phyloP scores from a whole-genome alignment of 2,113 vertebrate species.

The Microcebus murinus region DNA sequence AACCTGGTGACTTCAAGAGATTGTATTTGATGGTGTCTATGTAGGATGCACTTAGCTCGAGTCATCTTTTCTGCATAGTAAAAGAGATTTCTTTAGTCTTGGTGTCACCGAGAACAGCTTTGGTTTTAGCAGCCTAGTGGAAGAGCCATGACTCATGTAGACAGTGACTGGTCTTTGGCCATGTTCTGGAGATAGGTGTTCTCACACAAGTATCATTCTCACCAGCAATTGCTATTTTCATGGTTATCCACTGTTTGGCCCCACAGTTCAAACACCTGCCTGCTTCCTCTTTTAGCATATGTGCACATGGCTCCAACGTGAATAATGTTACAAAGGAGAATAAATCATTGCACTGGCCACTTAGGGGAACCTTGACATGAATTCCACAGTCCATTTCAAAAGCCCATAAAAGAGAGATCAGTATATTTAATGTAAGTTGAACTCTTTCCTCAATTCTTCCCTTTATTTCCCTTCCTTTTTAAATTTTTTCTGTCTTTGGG shows the following conservation, averaged over 20 bases:
- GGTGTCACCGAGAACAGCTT: neutral
- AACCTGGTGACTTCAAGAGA: neutral
- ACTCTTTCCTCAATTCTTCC: neutral
- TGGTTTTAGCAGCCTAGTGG: neutral
- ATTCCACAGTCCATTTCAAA: no score
- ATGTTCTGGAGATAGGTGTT: neutral
- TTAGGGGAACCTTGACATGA: neutral
- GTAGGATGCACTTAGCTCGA: neutral
- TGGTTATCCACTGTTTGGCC: neutral
- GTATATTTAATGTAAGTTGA: accelerated
- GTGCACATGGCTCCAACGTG: accelerated
- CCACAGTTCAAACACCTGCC: neutral
- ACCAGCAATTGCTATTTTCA: neutral
- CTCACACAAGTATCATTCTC: neutral
- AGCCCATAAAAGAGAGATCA: neutral
- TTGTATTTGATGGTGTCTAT: neutral
- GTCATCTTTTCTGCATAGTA: neutral
- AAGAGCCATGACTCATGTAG: neutral
- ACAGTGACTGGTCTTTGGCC: neutral
- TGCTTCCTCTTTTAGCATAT: neutral
- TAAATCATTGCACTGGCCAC: neutral
- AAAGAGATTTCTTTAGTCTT: neutral
- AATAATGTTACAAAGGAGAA: accelerated
- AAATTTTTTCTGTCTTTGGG: neutral
- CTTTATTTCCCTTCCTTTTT: neutral